These are phyloP conservation scores for Furcifer pardalis DNA, from an alignment of 2,797 vertebrate species.

Conservation along the genomic window DNA sequence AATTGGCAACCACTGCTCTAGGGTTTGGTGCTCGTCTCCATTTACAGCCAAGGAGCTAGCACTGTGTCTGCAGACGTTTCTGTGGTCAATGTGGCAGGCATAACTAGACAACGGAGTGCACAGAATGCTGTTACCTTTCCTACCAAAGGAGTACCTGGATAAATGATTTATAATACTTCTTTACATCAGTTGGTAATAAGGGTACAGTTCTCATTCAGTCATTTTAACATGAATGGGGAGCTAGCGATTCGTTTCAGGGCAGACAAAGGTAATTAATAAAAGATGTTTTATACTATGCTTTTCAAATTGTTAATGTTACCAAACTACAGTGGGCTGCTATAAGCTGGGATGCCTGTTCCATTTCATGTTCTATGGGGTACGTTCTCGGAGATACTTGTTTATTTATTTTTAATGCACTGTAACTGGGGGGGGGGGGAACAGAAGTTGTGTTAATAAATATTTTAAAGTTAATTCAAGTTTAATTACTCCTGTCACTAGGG, in stretches of 20 bases:
- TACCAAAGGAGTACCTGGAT: no score
- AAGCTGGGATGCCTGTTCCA: conserved; percentile 45
- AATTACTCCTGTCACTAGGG: neutral
- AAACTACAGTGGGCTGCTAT: conserved; percentile 48
- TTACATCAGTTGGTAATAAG: neutral
- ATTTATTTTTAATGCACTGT: conserved; percentile 69
- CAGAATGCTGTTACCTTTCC: no score
- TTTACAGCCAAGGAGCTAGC: no score
- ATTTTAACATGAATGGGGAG: neutral
- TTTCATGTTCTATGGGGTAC: conserved; percentile 60
- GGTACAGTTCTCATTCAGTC: neutral
- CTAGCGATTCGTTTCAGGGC: conserved; percentile 26
- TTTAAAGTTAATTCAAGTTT: neutral
- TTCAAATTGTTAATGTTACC: conserved; percentile 9
- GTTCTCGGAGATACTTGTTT: conserved; percentile 56
- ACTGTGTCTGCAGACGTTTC: no score
- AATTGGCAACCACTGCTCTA: no score
- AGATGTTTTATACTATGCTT: conserved; percentile 16
- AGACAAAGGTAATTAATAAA: no score
- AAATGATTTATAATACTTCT: conserved; percentile 38
- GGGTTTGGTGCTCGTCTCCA: no score
- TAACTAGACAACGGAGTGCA: no score
- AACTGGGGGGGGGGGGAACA: conserved; percentile 62
- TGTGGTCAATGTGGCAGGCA: no score
- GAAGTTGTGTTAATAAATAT: conserved; percentile 15